Conservation (phyloP, 2,797 vertebrate genomes). For the Arctocebus calabarensis region DNA sequence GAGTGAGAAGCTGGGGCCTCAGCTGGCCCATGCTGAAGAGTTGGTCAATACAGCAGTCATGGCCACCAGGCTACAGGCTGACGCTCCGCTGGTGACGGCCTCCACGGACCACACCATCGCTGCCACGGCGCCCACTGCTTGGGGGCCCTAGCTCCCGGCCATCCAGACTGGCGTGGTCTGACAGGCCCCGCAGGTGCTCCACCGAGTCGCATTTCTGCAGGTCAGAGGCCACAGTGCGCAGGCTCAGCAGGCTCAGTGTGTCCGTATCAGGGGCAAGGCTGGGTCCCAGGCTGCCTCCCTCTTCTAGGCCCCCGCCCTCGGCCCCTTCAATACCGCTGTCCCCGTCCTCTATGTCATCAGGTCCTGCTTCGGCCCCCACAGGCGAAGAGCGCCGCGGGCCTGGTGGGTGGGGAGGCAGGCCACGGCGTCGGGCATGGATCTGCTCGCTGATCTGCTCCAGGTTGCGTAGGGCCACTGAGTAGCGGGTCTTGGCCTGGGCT, state of each 20-base stretch:
- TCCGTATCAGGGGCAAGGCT: constrained; percentile 78
- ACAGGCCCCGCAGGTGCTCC: constrained; percentile 91
- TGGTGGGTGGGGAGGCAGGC: constrained; percentile 58
- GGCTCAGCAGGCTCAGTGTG: constrained; percentile 92
- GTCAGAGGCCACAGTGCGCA: constrained; percentile 94
- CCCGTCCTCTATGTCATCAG: constrained; percentile 86
- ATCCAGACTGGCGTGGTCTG: constrained; percentile 89
- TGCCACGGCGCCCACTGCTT: constrained; percentile 23
- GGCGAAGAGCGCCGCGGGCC: constrained; percentile 89
- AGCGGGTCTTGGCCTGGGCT: constrained; percentile 93
- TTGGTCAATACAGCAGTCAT: background rate
- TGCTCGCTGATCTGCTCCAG: constrained; percentile 97
- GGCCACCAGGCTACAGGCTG: constrained; percentile 80
- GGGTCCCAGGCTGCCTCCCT: constrained; percentile 63
- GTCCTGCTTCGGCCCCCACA: constrained; percentile 90
- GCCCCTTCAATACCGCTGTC: constrained; percentile 83
- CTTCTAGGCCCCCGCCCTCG: constrained; percentile 79
- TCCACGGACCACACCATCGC: constrained; percentile 23
- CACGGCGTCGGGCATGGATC: constrained; percentile 92
- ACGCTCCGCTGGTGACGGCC: constrained; percentile 87
- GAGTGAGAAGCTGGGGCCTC: background rate
- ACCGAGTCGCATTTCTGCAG: constrained; percentile 95
- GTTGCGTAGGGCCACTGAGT: constrained; percentile 94
- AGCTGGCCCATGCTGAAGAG: background rate
- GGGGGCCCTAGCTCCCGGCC: constrained; percentile 82